phyloP scores from a whole-genome alignment of 2,888 invertebrate species.

The Loripinus fragilis region DNA sequence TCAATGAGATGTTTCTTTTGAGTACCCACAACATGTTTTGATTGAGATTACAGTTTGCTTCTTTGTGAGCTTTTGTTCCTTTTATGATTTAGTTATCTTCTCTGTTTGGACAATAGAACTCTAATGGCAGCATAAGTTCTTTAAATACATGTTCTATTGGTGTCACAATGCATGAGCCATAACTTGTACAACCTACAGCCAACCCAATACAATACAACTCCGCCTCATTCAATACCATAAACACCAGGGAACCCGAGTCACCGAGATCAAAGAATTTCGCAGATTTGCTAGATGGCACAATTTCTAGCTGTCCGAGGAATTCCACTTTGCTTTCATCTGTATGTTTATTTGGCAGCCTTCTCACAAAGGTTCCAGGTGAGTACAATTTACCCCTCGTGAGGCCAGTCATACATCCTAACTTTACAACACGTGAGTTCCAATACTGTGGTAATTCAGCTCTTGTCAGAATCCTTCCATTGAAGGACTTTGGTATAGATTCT shows the following conservation, averaged over 20 bases:
- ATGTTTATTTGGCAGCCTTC: background rate
- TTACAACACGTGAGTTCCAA: conserved; percentile 6
- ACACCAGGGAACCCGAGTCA: conserved; percentile 43
- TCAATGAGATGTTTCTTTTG: too few relatives aligned
- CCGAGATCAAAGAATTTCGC: conserved; percentile 39
- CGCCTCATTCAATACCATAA: conserved; percentile 13
- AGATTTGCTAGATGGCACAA: background rate
- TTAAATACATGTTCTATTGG: conserved; percentile 42
- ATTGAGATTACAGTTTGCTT: too few relatives aligned
- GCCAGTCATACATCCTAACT: conserved; percentile 40
- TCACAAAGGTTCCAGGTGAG: conserved; percentile 23
- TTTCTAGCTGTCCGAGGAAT: conserved; percentile 37
- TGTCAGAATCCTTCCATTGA: conserved; percentile 18
- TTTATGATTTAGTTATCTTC: too few relatives aligned
- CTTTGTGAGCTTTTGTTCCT: too few relatives aligned
- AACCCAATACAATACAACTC: conserved; percentile 39
- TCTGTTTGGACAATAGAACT: conserved; percentile 7
- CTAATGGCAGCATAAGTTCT: background rate
- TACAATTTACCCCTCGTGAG: conserved; percentile 37
- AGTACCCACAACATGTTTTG: too few relatives aligned
- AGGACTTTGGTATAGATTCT: background rate
- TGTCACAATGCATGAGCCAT: conserved; percentile 43
- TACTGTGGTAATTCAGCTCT: conserved; percentile 9
- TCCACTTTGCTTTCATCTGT: background rate
- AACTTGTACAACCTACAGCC: conserved; percentile 46